Percentiles rank a stretch among this genome's conserved stretches.
Evolutionary conservation across 2,113 vertebrate genomes (phyloP).

Genomic region (Scopus umbretta): DNA sequence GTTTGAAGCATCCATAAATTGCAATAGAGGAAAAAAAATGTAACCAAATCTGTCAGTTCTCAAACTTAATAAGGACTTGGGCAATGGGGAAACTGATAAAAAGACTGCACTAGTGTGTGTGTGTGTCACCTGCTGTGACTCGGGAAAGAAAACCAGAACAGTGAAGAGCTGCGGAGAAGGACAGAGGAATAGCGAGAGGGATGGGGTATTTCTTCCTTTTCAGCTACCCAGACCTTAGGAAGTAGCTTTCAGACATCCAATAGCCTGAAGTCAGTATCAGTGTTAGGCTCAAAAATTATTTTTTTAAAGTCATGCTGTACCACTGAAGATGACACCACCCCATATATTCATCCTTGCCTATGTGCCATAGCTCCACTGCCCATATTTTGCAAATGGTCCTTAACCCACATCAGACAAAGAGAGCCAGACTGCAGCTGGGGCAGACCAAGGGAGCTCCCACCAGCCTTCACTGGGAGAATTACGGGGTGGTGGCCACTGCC

Average conservation of each 20-base stretch:
- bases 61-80: background rate
- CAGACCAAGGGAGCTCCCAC: background rate
- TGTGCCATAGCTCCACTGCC: background rate
- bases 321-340: background rate
- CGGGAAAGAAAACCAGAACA: background rate
- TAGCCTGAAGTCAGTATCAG: background rate
- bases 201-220: background rate
- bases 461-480: background rate
- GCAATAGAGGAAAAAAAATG: background rate
- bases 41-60: background rate
- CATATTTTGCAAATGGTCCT: background rate
- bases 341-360: background rate
- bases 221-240: background rate
- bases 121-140: background rate
- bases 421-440: background rate
- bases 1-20: background rate
- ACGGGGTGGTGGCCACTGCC: fast-evolving
- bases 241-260: background rate
- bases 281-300: background rate
- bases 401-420: background rate
- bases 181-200: background rate
- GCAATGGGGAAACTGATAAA: background rate
- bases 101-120: background rate
- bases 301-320: background rate
- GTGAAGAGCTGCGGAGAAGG: background rate